These are phyloP conservation scores for Romanomermis culicivorax DNA, from an alignment of 2,888 invertebrate genomes.

Conservation along the genomic window DNA sequence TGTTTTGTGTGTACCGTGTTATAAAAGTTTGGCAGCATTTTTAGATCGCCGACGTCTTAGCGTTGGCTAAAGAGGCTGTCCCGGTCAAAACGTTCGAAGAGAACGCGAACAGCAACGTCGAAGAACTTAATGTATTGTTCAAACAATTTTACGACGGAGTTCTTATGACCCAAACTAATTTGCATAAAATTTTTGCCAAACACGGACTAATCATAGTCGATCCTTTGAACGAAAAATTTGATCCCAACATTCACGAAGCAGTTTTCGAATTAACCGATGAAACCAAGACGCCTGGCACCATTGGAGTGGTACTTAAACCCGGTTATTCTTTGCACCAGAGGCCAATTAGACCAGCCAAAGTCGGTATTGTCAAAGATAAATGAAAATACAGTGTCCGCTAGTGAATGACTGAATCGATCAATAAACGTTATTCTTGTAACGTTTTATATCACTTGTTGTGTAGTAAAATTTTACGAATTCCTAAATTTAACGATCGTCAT, in stretches of 20 bases:
- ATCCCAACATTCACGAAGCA: slow-evolving; percentile 89
- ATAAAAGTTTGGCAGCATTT: too few species aligned
- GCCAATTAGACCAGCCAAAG: slow-evolving; percentile 79
- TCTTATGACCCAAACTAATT: slow-evolving; percentile 61
- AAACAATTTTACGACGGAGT: slow-evolving; percentile 59
- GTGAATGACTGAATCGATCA: too few species aligned
- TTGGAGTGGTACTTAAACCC: slow-evolving; percentile 75
- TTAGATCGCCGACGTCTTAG: slow-evolving; percentile 53
- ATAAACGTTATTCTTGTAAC: too few species aligned
- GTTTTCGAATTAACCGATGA: slow-evolving; percentile 53
- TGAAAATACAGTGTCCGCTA: too few species aligned
- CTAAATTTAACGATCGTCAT: too few species aligned
- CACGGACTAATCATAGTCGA: slow-evolving; percentile 70
- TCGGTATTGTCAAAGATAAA: slow-evolving; percentile 47
- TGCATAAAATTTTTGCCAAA: slow-evolving; percentile 54
- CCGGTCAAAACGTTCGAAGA: slow-evolving; percentile 49
- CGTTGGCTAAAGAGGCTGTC: slow-evolving; percentile 63
- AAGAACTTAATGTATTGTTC: slow-evolving; percentile 15
- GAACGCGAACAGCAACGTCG: slow-evolving; percentile 25
- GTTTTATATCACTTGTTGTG: too few species aligned
- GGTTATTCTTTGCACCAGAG: slow-evolving; percentile 85
- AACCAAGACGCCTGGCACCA: slow-evolving; percentile 47
- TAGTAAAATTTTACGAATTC: too few species aligned
- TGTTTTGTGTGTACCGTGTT: background rate
- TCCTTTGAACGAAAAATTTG: slow-evolving; percentile 75